Evolutionary conservation across 2,113 vertebrate genomes (phyloP).

Genomic region (Sialia sialis): DNA sequence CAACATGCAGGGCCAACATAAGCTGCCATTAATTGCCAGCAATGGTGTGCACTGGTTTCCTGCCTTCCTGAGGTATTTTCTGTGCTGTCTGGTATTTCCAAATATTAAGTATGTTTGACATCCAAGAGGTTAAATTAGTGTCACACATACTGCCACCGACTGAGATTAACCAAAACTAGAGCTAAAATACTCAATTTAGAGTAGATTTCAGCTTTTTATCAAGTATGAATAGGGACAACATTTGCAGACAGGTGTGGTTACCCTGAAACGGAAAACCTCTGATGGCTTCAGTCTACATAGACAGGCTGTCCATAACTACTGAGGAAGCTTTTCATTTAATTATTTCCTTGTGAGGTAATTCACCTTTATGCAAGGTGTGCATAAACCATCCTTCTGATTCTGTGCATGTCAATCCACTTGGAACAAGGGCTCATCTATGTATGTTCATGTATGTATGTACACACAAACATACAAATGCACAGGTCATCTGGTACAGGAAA

Average conservation of each 20-base stretch:
- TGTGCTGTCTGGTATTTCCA: not conserved
- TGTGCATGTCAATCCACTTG: accelerated
- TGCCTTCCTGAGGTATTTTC: not conserved
- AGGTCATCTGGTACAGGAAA: too few relatives aligned
- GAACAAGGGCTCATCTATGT: not conserved
- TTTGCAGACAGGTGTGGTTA: not conserved
- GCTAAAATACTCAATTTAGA: not conserved
- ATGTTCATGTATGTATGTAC: accelerated
- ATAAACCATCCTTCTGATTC: not conserved
- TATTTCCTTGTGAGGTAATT: not conserved
- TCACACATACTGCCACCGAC: not conserved
- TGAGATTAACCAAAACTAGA: not conserved
- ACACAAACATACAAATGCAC: not conserved
- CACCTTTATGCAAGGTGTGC: accelerated
- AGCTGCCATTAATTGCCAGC: not conserved
- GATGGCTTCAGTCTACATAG: not conserved
- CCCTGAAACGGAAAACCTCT: not conserved
- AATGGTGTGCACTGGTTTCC: not conserved
- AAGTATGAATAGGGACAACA: not conserved
- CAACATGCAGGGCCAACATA: not conserved
- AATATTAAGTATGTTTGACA: not conserved
- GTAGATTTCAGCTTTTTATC: not conserved
- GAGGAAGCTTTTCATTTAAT: not conserved
- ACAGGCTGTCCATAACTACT: accelerated
- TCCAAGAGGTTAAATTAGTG: not conserved